Evolutionary conservation across 2,888 invertebrate species (phyloP).

Genomic region (Diplolepis rosae): DNA sequence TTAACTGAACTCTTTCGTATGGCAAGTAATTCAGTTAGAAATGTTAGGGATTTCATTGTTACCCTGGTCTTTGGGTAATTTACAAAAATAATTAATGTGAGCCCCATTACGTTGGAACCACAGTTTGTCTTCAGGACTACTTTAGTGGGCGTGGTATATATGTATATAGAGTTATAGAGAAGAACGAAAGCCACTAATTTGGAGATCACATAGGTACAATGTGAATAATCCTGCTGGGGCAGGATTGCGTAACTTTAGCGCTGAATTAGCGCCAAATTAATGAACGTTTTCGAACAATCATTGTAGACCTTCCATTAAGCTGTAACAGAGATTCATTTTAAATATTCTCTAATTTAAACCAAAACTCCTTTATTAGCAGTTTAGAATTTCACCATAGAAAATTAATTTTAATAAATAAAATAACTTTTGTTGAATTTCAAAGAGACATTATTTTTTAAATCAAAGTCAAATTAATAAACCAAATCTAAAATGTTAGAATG

Average conservation of each 20-base stretch:
- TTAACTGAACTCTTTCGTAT: too few relatives aligned
- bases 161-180: too few relatives aligned
- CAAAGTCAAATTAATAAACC: too few relatives aligned
- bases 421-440: too few relatives aligned
- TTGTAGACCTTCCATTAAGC: conserved; percentile 12
- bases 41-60: background rate
- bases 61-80: background rate
- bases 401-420: background rate
- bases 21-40: too few relatives aligned
- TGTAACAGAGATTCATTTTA: conserved; percentile 14
- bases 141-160: conserved; percentile 29
- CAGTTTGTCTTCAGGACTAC: conserved; percentile 28
- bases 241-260: conserved; percentile 31
- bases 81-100: conserved; percentile 17
- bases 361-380: background rate
- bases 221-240: conserved; percentile 28
- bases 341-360: background rate
- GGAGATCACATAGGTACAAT: conserved; percentile 30
- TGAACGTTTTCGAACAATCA: conserved; percentile 26
- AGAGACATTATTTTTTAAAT: too few relatives aligned
- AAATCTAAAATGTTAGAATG: too few relatives aligned
- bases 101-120: conserved; percentile 16
- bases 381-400: background rate
- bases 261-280: conserved; percentile 30
- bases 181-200: conserved; percentile 20